Base-by-base conservation (phyloP, 2,888 invertebrate species). In the Opisthograptis luteolata region DNA sequence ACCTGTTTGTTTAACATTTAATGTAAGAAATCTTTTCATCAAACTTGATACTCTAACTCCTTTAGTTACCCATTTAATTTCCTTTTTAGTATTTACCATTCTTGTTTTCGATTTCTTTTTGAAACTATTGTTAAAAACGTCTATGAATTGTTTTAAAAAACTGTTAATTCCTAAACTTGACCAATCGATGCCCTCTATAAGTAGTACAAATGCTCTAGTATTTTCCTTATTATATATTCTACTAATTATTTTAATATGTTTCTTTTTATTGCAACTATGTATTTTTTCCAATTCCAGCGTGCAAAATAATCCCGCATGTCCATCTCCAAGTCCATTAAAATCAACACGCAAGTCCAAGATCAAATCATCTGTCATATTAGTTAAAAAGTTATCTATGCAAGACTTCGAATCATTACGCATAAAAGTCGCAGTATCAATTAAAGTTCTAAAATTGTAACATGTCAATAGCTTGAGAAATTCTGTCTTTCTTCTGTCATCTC, bases 271-370 rank as follows among this genome's bases (percentile, higher is more conserved):
- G 9, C 10, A 10, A 5, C n/a, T n/a, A n/a, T n/a, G n/a, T n/a
- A n/a, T 10, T 3, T 31, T 13, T 31, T 31, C 31, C 1, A 31
- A 9, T 2, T 17, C 31, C 15, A 31, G 3, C 2, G 2, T 31
- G 15, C 31, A 31, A 15, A 31, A 31, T 2, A 31, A n/a, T n/a
- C 31, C n/a, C 5, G 31, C 31, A 17, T 31, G 31, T 31, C 31
- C 31, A n/a, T 31, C 31, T 2, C 8, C 31, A 2, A 31, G n/a
- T n/a, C 4, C 7, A 17, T 31, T 31, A 17, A n/a, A 17, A 2
- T 31, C 31, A 4, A 31, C n/a, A 5, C 17, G n/a, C 15, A 8
- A 17, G 4, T n/a, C 6, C 2, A 1, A 2, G 1, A 31, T 17
- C 8, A 17, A 2, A 2, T n/a, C 1, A 2, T 31, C 31, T 2